Conservation (phyloP, 2,797 vertebrate species). For the Lacerta viridis region DNA sequence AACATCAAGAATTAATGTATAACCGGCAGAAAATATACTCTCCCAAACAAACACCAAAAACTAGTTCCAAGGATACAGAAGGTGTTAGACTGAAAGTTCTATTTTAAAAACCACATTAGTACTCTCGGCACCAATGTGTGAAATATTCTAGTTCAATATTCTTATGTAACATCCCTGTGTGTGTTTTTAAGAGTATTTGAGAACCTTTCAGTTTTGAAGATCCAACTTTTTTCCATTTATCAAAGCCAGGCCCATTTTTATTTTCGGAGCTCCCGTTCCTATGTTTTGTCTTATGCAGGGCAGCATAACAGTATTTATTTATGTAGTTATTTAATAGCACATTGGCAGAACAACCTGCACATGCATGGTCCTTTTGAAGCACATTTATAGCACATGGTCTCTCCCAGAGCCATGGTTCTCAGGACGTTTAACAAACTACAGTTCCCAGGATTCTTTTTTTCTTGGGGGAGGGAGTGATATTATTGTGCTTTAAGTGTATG, state of each 20-base stretch:
- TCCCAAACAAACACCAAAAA: constrained; percentile 12
- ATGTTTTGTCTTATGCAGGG: background rate
- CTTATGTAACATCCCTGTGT: background rate
- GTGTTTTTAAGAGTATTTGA: background rate
- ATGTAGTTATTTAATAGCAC: no score
- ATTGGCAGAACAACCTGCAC: no score
- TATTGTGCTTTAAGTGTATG: no score
- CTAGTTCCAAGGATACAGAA: background rate
- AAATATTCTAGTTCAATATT: background rate
- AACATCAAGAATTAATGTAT: constrained; percentile 12
- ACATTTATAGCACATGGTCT: no score
- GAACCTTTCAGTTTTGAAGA: background rate
- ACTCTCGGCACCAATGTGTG: background rate
- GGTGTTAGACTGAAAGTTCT: constrained; percentile 37
- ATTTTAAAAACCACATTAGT: constrained; percentile 4
- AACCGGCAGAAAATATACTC: background rate
- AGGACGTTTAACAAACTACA: no score
- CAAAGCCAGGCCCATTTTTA: background rate
- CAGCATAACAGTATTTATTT: background rate
- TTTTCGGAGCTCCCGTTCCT: background rate
- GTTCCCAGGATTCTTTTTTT: no score
- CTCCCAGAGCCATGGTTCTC: no score
- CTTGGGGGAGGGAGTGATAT: no score
- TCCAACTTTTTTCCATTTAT: background rate
- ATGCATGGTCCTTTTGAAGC: no score